Evolutionary conservation across 2,113 vertebrate species (phyloP).

Genomic region (Saccopteryx leptura): DNA sequence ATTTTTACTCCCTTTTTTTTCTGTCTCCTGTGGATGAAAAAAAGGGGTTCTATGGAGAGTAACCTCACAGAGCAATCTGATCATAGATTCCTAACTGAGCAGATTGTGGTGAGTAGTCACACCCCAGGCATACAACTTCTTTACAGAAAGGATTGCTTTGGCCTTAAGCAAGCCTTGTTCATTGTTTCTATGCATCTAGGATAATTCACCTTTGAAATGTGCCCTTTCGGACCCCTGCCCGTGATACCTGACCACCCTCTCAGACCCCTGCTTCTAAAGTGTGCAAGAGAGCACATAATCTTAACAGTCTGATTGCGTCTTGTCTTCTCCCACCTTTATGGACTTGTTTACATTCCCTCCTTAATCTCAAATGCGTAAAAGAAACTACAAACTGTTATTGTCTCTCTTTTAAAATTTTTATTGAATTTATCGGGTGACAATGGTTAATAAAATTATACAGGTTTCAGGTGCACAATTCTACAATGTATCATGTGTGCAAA

Average conservation of each 20-base stretch:
- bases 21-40: not conserved
- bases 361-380: not conserved
- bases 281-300: not conserved
- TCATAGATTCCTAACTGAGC: not conserved
- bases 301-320: not conserved
- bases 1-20: not conserved
- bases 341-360: not conserved
- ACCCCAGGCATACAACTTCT: not conserved
- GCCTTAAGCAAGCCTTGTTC: not conserved
- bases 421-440: too few relatives aligned
- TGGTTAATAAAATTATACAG: too few relatives aligned
- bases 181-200: not conserved
- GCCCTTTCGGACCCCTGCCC: too few relatives aligned
- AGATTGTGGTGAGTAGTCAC: not conserved
- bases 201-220: not conserved
- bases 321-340: not conserved
- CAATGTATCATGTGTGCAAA: too few relatives aligned
- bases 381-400: not conserved
- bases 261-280: not conserved
- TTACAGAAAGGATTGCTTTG: not conserved
- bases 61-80: not conserved
- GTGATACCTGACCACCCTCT: not conserved
- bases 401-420: too few relatives aligned
- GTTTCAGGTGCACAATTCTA: too few relatives aligned
- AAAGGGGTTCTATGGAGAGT: not conserved